phyloP scores from a whole-genome alignment of 1,140 invertebrate genomes.

The Psix sp. region DNA sequence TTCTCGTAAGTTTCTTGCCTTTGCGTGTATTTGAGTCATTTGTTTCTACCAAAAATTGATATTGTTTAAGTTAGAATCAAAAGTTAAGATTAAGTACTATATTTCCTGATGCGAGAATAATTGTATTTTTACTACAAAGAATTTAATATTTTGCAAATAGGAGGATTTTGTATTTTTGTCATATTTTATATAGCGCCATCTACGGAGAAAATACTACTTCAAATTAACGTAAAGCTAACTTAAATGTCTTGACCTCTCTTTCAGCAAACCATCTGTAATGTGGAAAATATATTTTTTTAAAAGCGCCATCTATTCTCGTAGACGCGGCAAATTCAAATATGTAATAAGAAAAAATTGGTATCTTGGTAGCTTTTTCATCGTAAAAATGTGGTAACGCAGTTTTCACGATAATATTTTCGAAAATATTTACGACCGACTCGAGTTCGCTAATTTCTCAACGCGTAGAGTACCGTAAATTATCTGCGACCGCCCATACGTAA shows the following conservation, averaged over 20 bases:
- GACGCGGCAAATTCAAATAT: slow-evolving; percentile 10
- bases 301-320: neutral
- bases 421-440: slow-evolving; percentile 22
- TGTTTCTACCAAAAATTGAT: too few relatives aligned
- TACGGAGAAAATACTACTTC: too few relatives aligned
- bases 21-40: neutral
- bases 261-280: too few relatives aligned
- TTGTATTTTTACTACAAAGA: too few relatives aligned
- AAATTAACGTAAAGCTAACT: too few relatives aligned
- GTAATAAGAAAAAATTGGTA: slow-evolving; percentile 1
- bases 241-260: too few relatives aligned
- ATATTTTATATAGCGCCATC: too few relatives aligned
- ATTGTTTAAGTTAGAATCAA: too few relatives aligned
- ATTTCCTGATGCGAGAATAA: too few relatives aligned
- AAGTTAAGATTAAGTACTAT: too few relatives aligned
- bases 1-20: neutral
- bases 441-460: slow-evolving; percentile 32
- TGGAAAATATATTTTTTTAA: neutral
- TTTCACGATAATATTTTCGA: slow-evolving; percentile 19
- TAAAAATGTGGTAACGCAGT: slow-evolving; percentile 5
- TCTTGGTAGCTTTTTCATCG: neutral
- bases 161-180: too few relatives aligned
- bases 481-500: slow-evolving; percentile 38
- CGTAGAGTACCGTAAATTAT: slow-evolving; percentile 23
- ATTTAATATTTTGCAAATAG: too few relatives aligned